A percentile compares a stretch with the other conserved stretches of the same genome.
Evolutionary conservation across 2,113 vertebrate species (phyloP).

Genomic region (Donacobius atricapilla): DNA sequence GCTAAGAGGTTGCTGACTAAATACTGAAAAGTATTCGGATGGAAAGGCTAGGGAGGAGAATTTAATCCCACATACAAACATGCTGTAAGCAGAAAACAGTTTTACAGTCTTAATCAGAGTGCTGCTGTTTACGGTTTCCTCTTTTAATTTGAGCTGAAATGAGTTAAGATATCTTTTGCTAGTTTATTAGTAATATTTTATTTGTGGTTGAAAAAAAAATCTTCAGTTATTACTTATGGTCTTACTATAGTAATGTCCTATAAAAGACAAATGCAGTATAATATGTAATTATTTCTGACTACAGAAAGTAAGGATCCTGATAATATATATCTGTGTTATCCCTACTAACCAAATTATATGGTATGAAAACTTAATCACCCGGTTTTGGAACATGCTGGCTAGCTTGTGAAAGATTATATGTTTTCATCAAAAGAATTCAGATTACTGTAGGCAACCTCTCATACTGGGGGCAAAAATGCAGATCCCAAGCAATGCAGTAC

Average conservation of each 20-base stretch:
- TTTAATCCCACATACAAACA: not conserved
- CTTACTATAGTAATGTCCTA: not conserved
- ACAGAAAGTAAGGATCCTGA: not conserved
- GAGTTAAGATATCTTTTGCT: not conserved
- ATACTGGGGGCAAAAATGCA: not conserved
- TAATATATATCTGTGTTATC: not conserved
- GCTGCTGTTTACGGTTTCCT: not conserved
- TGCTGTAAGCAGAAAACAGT: not conserved
- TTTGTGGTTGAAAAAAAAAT: not conserved
- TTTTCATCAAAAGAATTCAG: not conserved
- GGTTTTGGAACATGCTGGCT: not conserved
- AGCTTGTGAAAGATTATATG: not conserved
- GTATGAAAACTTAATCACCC: not conserved
- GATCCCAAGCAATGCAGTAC: not conserved
- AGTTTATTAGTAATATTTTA: not conserved
- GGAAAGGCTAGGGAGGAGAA: not conserved
- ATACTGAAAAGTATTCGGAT: not conserved
- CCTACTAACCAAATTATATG: not conserved
- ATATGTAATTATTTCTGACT: not conserved
- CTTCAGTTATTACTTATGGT: not conserved
- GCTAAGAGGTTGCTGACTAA: not conserved
- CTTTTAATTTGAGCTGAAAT: not conserved
- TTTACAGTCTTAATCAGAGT: not conserved
- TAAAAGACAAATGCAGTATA: not conserved
- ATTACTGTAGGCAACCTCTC: not conserved